A percentile compares a stretch with the other conserved stretches of the same genome.
These are phyloP conservation scores for Solea solea DNA, from an alignment of 2,113 vertebrate genomes.

Conservation along the genomic window DNA sequence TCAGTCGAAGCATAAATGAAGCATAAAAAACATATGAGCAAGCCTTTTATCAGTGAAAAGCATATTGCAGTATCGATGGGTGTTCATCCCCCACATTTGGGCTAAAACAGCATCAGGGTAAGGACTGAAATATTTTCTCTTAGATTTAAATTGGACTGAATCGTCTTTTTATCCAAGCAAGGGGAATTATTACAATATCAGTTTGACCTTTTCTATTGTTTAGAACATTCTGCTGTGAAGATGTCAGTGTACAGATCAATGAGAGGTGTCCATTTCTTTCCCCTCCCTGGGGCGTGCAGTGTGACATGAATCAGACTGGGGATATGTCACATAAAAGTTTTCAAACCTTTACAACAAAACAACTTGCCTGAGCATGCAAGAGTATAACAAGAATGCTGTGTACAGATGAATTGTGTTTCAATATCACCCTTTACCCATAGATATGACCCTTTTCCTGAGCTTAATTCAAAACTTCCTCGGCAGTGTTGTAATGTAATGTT, in stretches of 20 bases:
- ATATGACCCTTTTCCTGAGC: no score
- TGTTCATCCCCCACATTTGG: conserved; percentile 6
- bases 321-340: neutral
- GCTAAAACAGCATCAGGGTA: neutral
- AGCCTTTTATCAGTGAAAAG: conserved; percentile 39
- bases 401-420: no score
- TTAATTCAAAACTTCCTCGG: no score
- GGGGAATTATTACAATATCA: neutral
- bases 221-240: conserved; percentile 4
- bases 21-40: conserved; percentile 1
- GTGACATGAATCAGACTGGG: neutral
- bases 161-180: neutral
- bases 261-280: neutral
- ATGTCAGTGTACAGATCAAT: conserved; percentile 11
- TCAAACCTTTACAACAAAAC: no score
- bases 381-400: no score
- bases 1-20: neutral
- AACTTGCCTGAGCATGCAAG: no score
- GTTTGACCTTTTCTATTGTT: conserved; percentile 15
- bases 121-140: conserved; percentile 5
- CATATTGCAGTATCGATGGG: conserved; percentile 32
- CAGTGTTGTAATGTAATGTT: no score
- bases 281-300: neutral
- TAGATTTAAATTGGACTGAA: neutral
- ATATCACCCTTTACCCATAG: no score